A percentile compares a stretch with the other conserved stretches of the same genome.
phyloP scores from a whole-genome alignment of 1,140 invertebrate species.

The Drosophila orena region DNA sequence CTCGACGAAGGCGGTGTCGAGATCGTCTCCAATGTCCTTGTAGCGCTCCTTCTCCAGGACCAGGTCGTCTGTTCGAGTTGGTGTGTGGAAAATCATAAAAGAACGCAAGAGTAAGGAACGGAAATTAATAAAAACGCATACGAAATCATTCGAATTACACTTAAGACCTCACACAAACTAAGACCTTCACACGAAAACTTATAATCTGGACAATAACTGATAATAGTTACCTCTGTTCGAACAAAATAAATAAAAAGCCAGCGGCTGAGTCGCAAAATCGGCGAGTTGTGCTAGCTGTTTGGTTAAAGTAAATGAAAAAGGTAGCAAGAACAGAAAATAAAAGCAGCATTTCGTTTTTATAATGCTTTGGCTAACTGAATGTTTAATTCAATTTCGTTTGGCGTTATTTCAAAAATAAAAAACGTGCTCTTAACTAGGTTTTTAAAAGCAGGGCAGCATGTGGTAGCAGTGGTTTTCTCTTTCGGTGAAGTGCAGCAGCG shows the following conservation, averaged over 20 bases:
- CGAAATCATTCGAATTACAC: conserved; percentile 39
- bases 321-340: conserved; percentile 34
- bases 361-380: conserved; percentile 60
- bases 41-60: conserved; percentile 99
- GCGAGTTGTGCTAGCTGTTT: conserved; percentile 63
- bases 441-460: conserved; percentile 70
- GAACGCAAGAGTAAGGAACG: conserved; percentile 59
- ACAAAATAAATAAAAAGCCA: conserved; percentile 46
- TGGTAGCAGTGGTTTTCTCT: conserved; percentile 53
- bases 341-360: conserved; percentile 62
- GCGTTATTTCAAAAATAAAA: conserved; percentile 43
- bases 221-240: conserved; percentile 56
- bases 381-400: conserved; percentile 44
- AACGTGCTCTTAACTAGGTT: conserved; percentile 53
- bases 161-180: conserved; percentile 31
- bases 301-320: conserved; percentile 47
- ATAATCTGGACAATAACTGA: conserved; percentile 23
- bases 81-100: conserved; percentile 65
- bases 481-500: conserved; percentile 26
- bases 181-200: conserved; percentile 19
- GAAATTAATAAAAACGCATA: conserved; percentile 55
- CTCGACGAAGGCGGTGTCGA: conserved; percentile 99
- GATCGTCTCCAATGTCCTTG: conserved; percentile 99
- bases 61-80: conserved; percentile 95
- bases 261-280: conserved; percentile 63